These are phyloP conservation scores for Morelia viridis DNA, from an alignment of 2,797 vertebrate genomes.

Conservation along the genomic window DNA sequence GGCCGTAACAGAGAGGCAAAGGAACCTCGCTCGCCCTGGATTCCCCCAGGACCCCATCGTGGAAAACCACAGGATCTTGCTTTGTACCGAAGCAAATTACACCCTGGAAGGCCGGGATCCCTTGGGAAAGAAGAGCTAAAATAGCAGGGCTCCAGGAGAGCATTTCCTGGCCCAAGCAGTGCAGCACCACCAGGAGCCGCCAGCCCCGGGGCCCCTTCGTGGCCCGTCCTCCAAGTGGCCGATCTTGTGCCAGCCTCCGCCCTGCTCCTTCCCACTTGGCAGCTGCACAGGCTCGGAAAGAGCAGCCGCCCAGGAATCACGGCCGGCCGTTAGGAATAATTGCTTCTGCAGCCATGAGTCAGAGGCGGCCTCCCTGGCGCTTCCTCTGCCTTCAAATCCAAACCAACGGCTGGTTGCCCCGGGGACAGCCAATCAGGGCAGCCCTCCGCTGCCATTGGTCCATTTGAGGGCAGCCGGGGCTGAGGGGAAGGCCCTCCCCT, in stretches of 20 bases:
- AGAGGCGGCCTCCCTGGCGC: not conserved
- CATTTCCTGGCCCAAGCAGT: not conserved
- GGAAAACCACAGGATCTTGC: not conserved
- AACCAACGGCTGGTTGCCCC: not conserved
- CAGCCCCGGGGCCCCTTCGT: not conserved
- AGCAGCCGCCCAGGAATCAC: not conserved
- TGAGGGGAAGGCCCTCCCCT: not conserved
- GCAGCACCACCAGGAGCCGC: not conserved
- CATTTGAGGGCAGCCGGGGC: too few relatives aligned
- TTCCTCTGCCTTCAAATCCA: not conserved
- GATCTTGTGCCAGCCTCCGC: not conserved
- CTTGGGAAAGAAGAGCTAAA: not conserved
- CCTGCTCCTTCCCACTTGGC: not conserved
- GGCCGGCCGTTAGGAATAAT: too few relatives aligned
- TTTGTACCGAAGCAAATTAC: not conserved
- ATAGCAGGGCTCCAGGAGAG: not conserved
- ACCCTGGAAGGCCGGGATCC: not conserved
- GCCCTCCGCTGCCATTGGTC: not conserved
- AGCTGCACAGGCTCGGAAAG: not conserved
- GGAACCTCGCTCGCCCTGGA: accelerated
- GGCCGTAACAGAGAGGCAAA: accelerated
- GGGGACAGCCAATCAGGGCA: not conserved
- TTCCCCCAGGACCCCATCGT: not conserved
- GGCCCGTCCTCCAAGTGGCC: not conserved
- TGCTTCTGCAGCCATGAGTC: constrained; percentile 23